Conservation (phyloP, 2,888 invertebrate genomes). For the Microdon myrmicae region DNA sequence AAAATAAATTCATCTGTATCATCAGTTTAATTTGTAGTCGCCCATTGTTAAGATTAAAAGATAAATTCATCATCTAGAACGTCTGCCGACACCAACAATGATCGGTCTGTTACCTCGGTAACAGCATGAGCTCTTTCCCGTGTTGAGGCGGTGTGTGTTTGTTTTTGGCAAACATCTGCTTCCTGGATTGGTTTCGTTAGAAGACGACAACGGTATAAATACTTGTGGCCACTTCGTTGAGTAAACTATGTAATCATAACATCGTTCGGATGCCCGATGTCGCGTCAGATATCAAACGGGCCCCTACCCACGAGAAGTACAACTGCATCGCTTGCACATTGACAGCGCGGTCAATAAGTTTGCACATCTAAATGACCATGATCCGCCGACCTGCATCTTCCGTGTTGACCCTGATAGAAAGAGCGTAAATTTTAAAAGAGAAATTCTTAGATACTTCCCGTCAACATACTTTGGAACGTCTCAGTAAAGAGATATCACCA, state of each 20-base stretch:
- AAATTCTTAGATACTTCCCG: too few species aligned
- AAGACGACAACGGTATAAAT: constrained; percentile 24
- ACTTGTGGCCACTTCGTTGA: constrained; percentile 15
- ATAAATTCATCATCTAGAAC: constrained; percentile 40
- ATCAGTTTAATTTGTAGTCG: constrained; percentile 37
- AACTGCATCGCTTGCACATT: constrained; percentile 1
- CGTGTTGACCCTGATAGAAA: background rate
- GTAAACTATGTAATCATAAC: constrained; percentile 10
- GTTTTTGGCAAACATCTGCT: constrained; percentile 52
- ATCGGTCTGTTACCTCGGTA: constrained; percentile 19
- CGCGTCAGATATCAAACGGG: constrained; percentile 2
- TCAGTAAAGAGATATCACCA: too few species aligned
- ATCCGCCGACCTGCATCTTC: constrained; percentile 10
- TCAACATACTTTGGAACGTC: too few species aligned
- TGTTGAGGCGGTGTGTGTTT: constrained; percentile 19
- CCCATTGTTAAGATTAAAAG: constrained; percentile 35
- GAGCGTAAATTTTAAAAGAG: too few species aligned
- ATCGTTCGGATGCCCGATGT: constrained; percentile 5
- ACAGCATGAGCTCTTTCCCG: background rate
- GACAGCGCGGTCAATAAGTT: constrained; percentile 31
- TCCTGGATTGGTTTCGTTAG: constrained; percentile 48
- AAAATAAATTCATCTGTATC: constrained; percentile 40
- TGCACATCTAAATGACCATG: constrained; percentile 42
- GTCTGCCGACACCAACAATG: constrained; percentile 8
- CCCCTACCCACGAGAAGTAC: too few species aligned